Base-by-base conservation (phyloP, 2,888 invertebrate species). In the Dasysyrphus albostriatus region DNA sequence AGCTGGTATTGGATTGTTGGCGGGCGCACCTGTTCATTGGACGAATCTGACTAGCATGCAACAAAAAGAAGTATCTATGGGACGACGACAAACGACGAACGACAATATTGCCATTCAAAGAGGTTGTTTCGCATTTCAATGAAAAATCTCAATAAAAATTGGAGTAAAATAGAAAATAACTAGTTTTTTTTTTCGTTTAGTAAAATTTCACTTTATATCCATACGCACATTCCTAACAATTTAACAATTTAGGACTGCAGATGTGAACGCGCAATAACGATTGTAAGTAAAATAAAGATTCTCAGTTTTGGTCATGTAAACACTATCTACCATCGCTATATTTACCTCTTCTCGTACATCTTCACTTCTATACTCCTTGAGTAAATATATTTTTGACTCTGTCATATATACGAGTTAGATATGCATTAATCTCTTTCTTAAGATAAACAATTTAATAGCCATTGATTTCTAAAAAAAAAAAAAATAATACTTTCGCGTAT, bases 131-230 rank as follows among this genome's bases (percentile, higher is more conserved):
- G 75, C 82, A 81, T 81, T 75, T 87, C 51, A 79, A 83, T 70
- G 63, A 78, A 83, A 83, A 83, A 79, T 75, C 83, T 83, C 83
- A 87, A 87, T 88, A 83, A 88, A 83, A 88, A 88, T 83, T 83
- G 56, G 88, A 88, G 88, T 88, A 88, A 88, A 88, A 83, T 88
- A 88, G 88, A 88, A 88, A 88, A 88, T 82, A 85, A 82, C 81
- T 49, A 70, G 83, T 83, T 76, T 75, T 12, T n/a, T 32, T 61
- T 61, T 37, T 42, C 5, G 24, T 24, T 42, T 12, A 2, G 10
- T 19, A 34, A 70, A 76, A 80, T 88, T 88, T 88, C 88, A 88
- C 88, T 88, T 88, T 76, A 74, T 42, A 74, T 29, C 69, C 44
- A 63, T 59, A 51, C 65, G 63, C 65, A 61, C 54, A 58, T 24